These are phyloP conservation scores for Gyrodactylus salaris DNA, from an alignment of 1,140 invertebrate genomes.

Conservation along the genomic window DNA sequence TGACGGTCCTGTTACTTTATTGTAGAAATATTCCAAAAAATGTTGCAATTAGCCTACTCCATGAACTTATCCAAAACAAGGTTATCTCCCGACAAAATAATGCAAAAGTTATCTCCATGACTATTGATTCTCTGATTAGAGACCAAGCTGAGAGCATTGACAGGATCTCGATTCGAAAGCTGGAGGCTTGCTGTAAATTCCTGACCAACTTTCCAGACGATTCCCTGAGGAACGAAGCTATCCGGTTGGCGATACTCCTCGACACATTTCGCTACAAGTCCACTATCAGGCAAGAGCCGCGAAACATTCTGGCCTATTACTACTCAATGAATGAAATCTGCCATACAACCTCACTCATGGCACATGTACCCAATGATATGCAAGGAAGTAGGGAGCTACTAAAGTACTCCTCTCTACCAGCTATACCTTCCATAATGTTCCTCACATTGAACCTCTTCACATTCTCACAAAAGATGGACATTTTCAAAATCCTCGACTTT, in stretches of 20 bases:
- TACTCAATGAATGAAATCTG: background rate
- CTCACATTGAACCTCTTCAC: background rate
- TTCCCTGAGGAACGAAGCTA: background rate
- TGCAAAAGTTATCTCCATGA: too few relatives aligned
- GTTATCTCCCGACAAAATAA: too few relatives aligned
- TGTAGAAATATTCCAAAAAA: too few relatives aligned
- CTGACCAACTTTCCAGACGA: background rate
- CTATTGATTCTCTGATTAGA: too few relatives aligned
- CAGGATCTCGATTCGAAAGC: too few relatives aligned
- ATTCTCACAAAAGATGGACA: background rate
- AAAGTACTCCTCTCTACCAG: background rate
- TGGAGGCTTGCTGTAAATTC: too few relatives aligned
- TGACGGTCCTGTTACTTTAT: too few relatives aligned
- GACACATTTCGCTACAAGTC: background rate
- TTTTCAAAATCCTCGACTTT: background rate
- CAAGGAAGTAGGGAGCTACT: background rate
- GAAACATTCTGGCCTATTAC: background rate
- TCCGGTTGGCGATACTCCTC: background rate
- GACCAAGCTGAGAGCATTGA: too few relatives aligned
- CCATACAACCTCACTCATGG: background rate
- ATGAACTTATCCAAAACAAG: too few relatives aligned
- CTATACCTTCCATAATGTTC: background rate
- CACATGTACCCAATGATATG: background rate
- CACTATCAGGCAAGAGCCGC: background rate
- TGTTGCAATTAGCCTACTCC: too few relatives aligned